Evolutionary conservation across 2,113 vertebrate genomes (phyloP), one percentile per base, ranked within the genome.

Genomic region (Bambusicola thoracicus): DNA sequence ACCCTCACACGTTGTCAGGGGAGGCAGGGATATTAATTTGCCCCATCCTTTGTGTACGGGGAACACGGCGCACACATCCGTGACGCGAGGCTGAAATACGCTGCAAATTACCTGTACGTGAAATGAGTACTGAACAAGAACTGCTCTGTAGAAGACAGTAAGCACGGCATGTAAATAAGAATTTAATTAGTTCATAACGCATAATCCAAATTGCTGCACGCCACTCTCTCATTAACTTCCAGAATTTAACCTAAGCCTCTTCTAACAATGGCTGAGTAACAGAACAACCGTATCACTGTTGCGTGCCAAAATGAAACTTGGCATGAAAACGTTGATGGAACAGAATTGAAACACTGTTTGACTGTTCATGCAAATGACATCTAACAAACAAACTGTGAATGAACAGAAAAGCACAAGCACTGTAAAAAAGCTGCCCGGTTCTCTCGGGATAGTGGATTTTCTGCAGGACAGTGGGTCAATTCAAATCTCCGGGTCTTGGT

Each of bases 321-420:
- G 94, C 93, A 91, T 41, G 75, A 40, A 83, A 94, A 78, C 3
- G 1, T 17, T 27, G 84, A 93, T 66, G 70, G 85, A 96, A 91
- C 36, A 62, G 74, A 93, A 69, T 1, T 78, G 63, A 92, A 96
- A 89, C 73, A 90, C 86, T 92, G 89, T 84, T 92, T 86, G 74
- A 91, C 90, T 94, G 85, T 85, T 92, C 94, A 94, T 81, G 82
- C 92, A 96, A 88, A 93, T 88, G 85, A 94, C 94, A 90, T 70
- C 85, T 92, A 94, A 95, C 93, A 89, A 92, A 94, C 87, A 95
- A 92, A 91, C 87, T 92, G 78, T 93, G 95, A 97, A 92, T 68
- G 93, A 95, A 74, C 53, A 78, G 63, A 88, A 90, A 76, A 72
- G 73, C 85, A 83, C 43, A 80, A 68, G 73, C 79, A 61, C 48